Evolutionary conservation across 2,888 invertebrate species (phyloP), one percentile per base, ranked within the genome.

Genomic region (Microplitis manilae): DNA sequence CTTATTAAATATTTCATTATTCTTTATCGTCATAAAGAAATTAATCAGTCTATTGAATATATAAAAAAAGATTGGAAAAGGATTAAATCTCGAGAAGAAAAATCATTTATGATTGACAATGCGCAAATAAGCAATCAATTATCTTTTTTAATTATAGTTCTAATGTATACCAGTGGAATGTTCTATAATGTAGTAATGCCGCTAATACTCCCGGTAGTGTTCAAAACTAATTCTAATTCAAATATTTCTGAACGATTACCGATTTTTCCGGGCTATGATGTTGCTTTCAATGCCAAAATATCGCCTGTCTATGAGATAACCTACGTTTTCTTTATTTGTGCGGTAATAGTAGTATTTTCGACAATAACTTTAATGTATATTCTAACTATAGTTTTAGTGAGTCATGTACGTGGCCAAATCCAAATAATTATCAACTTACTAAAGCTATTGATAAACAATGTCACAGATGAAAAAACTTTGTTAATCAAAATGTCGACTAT

Each of bases 361-460:
- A 80, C 84, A 6, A 79, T 79, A 0, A 80, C 77, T 5, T 79
- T 79, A 2, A 79, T 77, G 0, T 84, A 80, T 64, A 79, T 80
- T 39, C 50, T 85, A 30, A 81, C 83, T 6, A 79, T 81, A 1
- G 75, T 77, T 17, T 84, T 83, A 41, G 82, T 81, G 0, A 81
- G 80, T 4, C 85, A 85, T 61, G 81, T 79, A 2, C 82, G 80
- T 13, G 84, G 85, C 0, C 83, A 84, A 69, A 78, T 83, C 8
- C 67, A 82, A 17, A 80, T 84, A 9, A 78, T 83, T 38, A 77
- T 79, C 40, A 67, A 50, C 9, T 15, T 73, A 4, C 60, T 83
- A 7, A 62, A 81, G 6, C 41, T 75, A 7, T 69, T 81, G 1
- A 50, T 81, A 15, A 73, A 76, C 7, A 75, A 69, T 9, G 41